Percentiles rank a stretch among this genome's conserved stretches.
phyloP scores from a whole-genome alignment of 2,113 vertebrate species.

The Cyprinodon brontotheroides region DNA sequence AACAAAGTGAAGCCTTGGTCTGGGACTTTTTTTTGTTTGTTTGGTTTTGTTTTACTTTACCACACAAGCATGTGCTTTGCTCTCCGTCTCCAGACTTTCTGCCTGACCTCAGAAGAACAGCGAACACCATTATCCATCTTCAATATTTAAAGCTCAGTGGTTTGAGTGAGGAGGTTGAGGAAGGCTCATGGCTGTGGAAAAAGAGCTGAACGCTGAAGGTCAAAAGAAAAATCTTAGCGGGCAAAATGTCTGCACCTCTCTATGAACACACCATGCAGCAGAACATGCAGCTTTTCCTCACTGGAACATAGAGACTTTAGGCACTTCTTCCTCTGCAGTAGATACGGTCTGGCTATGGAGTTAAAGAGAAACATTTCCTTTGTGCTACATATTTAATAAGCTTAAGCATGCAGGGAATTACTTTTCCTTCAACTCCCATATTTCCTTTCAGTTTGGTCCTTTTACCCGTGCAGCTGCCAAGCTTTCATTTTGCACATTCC shows the following conservation, averaged over 20 bases:
- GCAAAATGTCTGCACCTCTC: slow-evolving; percentile 10
- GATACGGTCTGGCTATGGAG: slow-evolving; percentile 39
- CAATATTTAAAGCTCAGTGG: slow-evolving; percentile 72
- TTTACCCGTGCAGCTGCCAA: slow-evolving; percentile 22
- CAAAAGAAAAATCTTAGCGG: slow-evolving; percentile 24
- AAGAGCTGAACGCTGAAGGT: slow-evolving; percentile 54
- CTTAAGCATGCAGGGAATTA: slow-evolving; percentile 69
- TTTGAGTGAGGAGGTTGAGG: background rate
- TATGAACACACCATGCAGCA: background rate
- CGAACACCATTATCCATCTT: slow-evolving; percentile 72
- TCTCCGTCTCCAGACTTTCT: slow-evolving; percentile 30
- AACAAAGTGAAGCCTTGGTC: background rate
- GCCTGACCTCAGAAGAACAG: slow-evolving; percentile 34
- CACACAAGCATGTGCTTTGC: background rate
- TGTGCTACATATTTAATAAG: slow-evolving; percentile 77
- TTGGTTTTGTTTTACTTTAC: background rate
- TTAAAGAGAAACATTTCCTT: slow-evolving; percentile 69
- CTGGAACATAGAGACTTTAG: slow-evolving; percentile 19
- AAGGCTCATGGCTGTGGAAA: slow-evolving; percentile 20
- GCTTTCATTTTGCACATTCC: slow-evolving; percentile 69
- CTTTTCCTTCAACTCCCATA: slow-evolving; percentile 56
- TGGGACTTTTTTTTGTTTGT: too few species aligned
- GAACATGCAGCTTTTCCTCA: background rate
- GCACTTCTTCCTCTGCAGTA: slow-evolving; percentile 26
- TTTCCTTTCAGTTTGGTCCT: slow-evolving; percentile 57